Evolutionary conservation across 2,888 invertebrate genomes (phyloP), one percentile per base, ranked within the genome.

Genomic region (Andrena hattorfiana): DNA sequence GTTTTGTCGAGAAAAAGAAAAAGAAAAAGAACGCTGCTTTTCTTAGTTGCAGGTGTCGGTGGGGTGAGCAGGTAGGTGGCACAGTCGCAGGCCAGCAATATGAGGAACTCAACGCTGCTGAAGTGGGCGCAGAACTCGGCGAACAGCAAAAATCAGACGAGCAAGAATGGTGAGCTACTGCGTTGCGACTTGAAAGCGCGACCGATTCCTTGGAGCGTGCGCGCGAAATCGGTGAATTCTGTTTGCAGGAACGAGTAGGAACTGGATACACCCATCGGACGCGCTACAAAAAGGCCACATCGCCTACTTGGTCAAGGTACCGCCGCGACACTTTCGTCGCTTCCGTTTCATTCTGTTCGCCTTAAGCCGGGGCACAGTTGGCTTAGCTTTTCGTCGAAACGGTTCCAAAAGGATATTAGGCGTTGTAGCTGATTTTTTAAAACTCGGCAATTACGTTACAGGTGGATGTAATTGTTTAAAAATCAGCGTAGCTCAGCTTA

Each of bases 221-320:
- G 2, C 23, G 49, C 80, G 69, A 83, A 66, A 75, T 74, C 79
- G 56, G 6, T 63, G 28, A 83, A 85, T 84, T 90, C 86, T 74
- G 87, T 81, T 94, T 91, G 60, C 88, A 94, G 95, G 94, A 76
- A 91, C 93, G 76, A 95, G 95, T 91, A 95, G 96, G 90, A 97
- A 97, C 94, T 99, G 99, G 99, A 96, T 99, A 86, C 99, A 99
- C 94, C 97, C 98, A 76, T 98, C 99, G 64, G 99, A 99, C 93
- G 97, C 98, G 30, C 96, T 99, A 73, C 97, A 98, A 91, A 98
- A 97, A 93, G 99, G 99, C 67, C 99, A 99, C 93, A 98, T 99
- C 90, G 98, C 98, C 73, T 99, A 99, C 95, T 96, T 98, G 94
- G 99, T 99, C 94, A 99, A 99, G 97, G 98, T 98, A 94, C 93